Percentiles rank a stretch among this genome's conserved stretches.
phyloP scores from a whole-genome alignment of 2,113 vertebrate genomes.

The Grantiella picta region DNA sequence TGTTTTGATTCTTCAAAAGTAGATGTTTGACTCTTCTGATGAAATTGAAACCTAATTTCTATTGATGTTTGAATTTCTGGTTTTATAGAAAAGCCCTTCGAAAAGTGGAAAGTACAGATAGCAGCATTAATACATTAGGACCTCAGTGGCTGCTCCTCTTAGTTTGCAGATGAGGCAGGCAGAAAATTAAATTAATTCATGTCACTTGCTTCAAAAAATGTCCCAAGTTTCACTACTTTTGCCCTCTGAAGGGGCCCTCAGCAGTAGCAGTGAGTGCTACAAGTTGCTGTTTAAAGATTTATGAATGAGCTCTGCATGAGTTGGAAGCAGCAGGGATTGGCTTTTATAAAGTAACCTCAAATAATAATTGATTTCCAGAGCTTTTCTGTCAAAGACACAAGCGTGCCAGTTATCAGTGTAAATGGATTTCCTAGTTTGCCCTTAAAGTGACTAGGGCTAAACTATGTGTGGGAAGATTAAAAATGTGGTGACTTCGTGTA shows the following conservation, averaged over 20 bases:
- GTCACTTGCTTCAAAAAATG: not conserved
- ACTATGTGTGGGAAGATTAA: not conserved
- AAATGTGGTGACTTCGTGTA: fast-evolving
- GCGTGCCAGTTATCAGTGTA: not conserved
- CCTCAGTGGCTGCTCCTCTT: not conserved
- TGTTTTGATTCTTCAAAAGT: not conserved
- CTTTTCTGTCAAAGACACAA: not conserved
- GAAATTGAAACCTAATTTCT: not conserved
- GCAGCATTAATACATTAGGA: not conserved
- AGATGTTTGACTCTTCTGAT: not conserved
- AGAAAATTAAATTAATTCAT: not conserved
- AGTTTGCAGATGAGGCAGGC: not conserved
- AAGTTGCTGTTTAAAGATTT: not conserved
- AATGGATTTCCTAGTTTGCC: not conserved
- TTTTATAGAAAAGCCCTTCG: not conserved
- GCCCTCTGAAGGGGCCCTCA: not conserved
- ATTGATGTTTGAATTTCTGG: not conserved
- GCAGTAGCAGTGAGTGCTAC: not conserved
- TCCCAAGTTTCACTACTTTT: not conserved
- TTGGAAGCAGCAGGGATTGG: not conserved
- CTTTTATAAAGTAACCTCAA: not conserved
- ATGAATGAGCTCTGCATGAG: not conserved
- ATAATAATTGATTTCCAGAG: not conserved
- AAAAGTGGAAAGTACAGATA: not conserved
- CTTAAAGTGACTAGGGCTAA: not conserved